Percentiles rank a stretch among this genome's conserved stretches.
phyloP scores from a whole-genome alignment of 2,113 vertebrate genomes.

The Rhodinocichla rosea region DNA sequence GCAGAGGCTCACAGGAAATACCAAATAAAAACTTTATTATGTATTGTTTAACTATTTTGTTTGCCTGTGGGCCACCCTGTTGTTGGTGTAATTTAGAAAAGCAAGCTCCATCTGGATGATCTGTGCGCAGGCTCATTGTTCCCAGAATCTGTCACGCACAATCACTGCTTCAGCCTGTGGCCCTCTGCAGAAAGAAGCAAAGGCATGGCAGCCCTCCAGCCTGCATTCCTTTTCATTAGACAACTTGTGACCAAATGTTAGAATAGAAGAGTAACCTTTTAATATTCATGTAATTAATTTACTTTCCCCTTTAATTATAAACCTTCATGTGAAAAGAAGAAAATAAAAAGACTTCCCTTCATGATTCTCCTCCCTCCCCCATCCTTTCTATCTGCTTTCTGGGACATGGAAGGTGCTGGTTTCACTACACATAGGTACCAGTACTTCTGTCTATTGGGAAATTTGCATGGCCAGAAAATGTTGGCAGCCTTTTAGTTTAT shows the following conservation, averaged over 20 bases:
- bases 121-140: slow-evolving; percentile 71
- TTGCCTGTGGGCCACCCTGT: slow-evolving; percentile 78
- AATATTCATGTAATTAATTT: slow-evolving; percentile 83
- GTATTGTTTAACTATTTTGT: slow-evolving; percentile 82
- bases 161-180: slow-evolving; percentile 75
- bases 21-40: slow-evolving; percentile 84
- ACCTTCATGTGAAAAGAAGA: slow-evolving; percentile 40
- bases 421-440: background rate
- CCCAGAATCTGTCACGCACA: slow-evolving; percentile 75
- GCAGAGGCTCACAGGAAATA: slow-evolving; percentile 83
- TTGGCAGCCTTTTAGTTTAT: background rate
- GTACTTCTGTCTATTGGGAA: background rate
- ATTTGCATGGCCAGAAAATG: background rate
- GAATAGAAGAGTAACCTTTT: slow-evolving; percentile 82
- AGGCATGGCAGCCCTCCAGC: slow-evolving; percentile 75
- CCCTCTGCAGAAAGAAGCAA: slow-evolving; percentile 74
- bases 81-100: slow-evolving; percentile 74
- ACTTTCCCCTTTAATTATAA: slow-evolving; percentile 75
- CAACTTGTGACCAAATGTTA: slow-evolving; percentile 81
- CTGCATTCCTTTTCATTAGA: slow-evolving; percentile 79
- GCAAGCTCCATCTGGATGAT: slow-evolving; percentile 77
- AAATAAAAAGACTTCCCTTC: slow-evolving; percentile 51
- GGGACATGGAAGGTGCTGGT: slow-evolving; percentile 14
- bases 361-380: slow-evolving; percentile 24
- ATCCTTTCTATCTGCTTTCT: slow-evolving; percentile 41